phyloP scores from a whole-genome alignment of 2,888 invertebrate genomes.

The Rhamphomyia laevipes region DNA sequence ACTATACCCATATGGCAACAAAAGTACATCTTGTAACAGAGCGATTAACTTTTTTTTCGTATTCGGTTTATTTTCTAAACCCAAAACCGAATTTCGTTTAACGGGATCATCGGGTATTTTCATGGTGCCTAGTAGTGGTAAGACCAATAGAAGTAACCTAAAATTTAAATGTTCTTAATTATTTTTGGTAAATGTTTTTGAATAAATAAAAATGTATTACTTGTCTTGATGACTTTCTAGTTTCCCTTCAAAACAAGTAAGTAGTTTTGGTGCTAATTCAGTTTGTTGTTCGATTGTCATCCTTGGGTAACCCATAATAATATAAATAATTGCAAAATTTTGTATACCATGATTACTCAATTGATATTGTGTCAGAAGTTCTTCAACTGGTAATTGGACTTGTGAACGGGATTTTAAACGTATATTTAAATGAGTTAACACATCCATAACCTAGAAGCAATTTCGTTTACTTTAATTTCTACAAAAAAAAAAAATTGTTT shows the following conservation, averaged over 20 bases:
- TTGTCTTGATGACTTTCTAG: conserved; percentile 76
- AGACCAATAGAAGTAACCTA: conserved; percentile 66
- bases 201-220: conserved; percentile 39
- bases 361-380: conserved; percentile 66
- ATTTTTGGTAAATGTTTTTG: background rate
- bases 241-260: conserved; percentile 68
- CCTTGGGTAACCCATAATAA: conserved; percentile 83
- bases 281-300: conserved; percentile 62
- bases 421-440: conserved; percentile 83
- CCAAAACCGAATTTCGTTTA: conserved; percentile 50
- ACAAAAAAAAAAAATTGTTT: background rate
- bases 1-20: conserved; percentile 74
- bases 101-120: conserved; percentile 48
- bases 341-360: conserved; percentile 67
- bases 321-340: conserved; percentile 90
- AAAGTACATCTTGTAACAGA: conserved; percentile 68
- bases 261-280: conserved; percentile 57
- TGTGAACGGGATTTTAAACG: conserved; percentile 71
- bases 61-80: conserved; percentile 58
- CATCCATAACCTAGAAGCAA: conserved; percentile 67
- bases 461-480: background rate
- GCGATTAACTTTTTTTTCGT: conserved; percentile 45
- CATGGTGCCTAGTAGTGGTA: conserved; percentile 67
- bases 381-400: conserved; percentile 78
- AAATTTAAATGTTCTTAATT: too few species aligned